Percentiles rank a stretch among this genome's conserved stretches.
Evolutionary conservation across 2,888 invertebrate species (phyloP).

Genomic region (Ariolimax columbianus): DNA sequence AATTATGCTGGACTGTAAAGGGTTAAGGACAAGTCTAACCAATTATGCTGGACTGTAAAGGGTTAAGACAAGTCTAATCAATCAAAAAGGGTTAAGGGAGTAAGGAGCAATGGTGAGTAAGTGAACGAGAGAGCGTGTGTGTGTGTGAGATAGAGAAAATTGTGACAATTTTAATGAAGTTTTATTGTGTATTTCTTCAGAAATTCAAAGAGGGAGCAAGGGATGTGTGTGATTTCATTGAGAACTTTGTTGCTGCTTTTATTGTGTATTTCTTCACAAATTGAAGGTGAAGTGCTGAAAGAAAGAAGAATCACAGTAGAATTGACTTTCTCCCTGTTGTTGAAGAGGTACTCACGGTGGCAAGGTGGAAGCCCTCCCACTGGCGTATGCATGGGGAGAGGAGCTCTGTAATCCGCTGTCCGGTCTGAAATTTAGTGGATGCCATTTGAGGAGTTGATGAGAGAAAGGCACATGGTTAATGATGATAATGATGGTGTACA

Average conservation of each 20-base stretch:
- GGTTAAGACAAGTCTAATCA: no score
- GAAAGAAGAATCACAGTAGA: not conserved
- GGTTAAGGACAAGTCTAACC: no score
- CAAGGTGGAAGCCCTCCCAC: conserved; percentile 43
- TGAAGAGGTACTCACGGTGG: conserved; percentile 50
- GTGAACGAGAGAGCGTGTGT: no score
- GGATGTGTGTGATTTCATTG: no score
- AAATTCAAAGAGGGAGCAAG: not conserved
- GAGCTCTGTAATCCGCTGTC: conserved; percentile 51
- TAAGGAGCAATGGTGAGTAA: no score
- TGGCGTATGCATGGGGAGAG: conserved; percentile 51
- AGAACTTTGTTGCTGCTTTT: no score
- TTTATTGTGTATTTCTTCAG: not conserved
- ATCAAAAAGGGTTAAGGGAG: no score
- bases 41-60: no score
- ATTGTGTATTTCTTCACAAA: not conserved
- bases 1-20: no score
- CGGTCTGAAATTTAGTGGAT: conserved; percentile 49
- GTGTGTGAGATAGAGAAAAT: not conserved
- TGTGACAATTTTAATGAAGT: not conserved
- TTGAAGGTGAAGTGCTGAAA: not conserved
- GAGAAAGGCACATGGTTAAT: conserved; percentile 31
- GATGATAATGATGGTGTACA: not conserved
- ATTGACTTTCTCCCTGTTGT: not conserved
- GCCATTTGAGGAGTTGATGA: not conserved